phyloP scores from a whole-genome alignment of 2,113 vertebrate genomes.

The Chionomys nivalis region DNA sequence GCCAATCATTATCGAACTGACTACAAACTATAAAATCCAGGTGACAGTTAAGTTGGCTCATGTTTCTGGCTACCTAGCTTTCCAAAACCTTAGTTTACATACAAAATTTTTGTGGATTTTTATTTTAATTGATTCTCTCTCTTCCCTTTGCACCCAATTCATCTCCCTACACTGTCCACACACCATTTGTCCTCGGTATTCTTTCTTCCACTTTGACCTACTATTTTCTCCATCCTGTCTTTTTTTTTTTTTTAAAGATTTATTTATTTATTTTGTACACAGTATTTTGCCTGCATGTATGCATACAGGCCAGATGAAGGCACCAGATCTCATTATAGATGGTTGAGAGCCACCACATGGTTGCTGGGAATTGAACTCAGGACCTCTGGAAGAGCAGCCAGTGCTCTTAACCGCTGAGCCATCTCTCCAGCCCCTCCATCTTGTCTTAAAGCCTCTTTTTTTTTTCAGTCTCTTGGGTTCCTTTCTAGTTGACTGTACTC shows the following conservation, averaged over 20 bases:
- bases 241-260: background rate
- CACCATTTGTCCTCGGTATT: background rate
- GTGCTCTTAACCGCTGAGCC: too few relatives aligned
- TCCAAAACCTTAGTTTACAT: background rate
- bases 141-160: background rate
- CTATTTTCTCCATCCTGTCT: background rate
- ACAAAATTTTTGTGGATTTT: background rate
- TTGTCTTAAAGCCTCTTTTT: background rate
- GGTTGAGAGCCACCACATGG: too few relatives aligned
- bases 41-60: background rate
- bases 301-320: too few relatives aligned
- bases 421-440: too few relatives aligned
- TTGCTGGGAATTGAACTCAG: too few relatives aligned
- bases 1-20: conserved; percentile 4
- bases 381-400: too few relatives aligned
- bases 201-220: background rate
- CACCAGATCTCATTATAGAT: too few relatives aligned
- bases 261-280: too few relatives aligned
- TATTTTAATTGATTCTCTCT: background rate
- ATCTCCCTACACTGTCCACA: too few relatives aligned
- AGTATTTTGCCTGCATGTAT: too few relatives aligned
- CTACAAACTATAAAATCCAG: background rate
- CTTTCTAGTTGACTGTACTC: background rate
- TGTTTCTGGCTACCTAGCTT: conserved; percentile 3
- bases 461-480: too few relatives aligned